Conservation (phyloP, 2,797 vertebrate species). For the Champsocephalus gunnari region DNA sequence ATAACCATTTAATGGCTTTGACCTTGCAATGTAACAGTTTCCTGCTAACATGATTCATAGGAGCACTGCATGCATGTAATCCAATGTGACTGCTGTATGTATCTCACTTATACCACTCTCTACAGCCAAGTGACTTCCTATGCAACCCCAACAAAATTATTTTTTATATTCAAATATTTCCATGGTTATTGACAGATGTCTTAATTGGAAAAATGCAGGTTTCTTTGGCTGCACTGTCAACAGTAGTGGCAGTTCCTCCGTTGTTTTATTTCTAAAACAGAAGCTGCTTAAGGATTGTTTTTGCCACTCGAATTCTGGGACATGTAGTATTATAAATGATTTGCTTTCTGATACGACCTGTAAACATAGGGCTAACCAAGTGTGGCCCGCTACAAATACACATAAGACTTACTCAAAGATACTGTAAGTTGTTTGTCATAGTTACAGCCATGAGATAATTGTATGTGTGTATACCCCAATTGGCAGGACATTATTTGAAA, state of each 20-base stretch:
- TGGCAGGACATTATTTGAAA: not conserved
- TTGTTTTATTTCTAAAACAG: not conserved
- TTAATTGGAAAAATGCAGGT: not conserved
- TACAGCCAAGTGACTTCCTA: not conserved
- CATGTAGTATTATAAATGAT: not conserved
- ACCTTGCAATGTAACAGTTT: not conserved
- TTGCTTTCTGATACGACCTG: not conserved
- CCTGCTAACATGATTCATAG: not conserved
- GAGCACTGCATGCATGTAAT: constrained; percentile 1
- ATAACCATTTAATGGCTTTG: not conserved
- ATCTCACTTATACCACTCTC: not conserved
- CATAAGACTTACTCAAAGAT: too few relatives aligned
- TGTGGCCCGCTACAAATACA: too few relatives aligned
- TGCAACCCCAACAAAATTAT: not conserved
- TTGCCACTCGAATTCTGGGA: not conserved
- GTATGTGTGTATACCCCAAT: not conserved
- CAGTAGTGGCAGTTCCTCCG: not conserved
- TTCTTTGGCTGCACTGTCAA: constrained; percentile 3
- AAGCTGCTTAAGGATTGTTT: not conserved
- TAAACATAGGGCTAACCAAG: not conserved
- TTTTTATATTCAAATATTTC: too few relatives aligned
- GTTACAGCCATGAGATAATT: not conserved
- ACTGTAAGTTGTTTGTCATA: not conserved
- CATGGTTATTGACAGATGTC: not conserved
- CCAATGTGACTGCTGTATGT: not conserved